Evolutionary conservation across 2,113 vertebrate genomes (phyloP).

Genomic region (Aegotheles bennettii): DNA sequence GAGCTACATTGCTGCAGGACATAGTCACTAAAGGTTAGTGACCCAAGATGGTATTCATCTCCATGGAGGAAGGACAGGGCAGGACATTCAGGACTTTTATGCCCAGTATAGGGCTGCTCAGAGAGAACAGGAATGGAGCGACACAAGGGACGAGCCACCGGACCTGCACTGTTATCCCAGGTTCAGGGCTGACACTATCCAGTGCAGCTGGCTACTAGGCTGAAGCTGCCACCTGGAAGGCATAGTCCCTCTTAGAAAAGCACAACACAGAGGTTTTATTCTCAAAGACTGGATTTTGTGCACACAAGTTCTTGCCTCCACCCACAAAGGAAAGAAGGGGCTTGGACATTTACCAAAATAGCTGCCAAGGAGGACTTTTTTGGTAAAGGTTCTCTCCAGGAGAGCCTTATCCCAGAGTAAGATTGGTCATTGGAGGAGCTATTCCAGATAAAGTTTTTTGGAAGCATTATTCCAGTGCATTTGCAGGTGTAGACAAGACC

Average conservation of each 20-base stretch:
- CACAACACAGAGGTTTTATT: not conserved
- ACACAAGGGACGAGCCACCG: accelerated
- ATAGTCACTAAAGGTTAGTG: not conserved
- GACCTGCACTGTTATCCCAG: not conserved
- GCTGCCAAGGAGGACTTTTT: not conserved
- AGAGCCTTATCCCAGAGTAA: not conserved
- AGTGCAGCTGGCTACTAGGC: accelerated
- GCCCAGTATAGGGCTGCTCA: not conserved
- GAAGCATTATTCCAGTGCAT: not conserved
- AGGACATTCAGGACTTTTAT: not conserved
- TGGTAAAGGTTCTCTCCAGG: not conserved
- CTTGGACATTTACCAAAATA: not conserved
- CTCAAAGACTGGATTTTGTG: not conserved
- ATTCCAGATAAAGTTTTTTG: not conserved
- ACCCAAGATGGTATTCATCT: not conserved
- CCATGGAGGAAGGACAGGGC: not conserved
- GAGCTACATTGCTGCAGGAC: conserved; percentile 3
- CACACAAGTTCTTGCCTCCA: not conserved
- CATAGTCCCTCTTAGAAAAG: not conserved
- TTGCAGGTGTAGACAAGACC: not conserved
- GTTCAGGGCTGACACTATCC: not conserved
- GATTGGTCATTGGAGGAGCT: not conserved
- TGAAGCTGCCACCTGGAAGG: not conserved
- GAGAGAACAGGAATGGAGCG: not conserved
- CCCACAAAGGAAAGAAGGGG: not conserved